Evolutionary conservation across 2,113 vertebrate genomes (phyloP).

Genomic region (Hystrix brachyura): DNA sequence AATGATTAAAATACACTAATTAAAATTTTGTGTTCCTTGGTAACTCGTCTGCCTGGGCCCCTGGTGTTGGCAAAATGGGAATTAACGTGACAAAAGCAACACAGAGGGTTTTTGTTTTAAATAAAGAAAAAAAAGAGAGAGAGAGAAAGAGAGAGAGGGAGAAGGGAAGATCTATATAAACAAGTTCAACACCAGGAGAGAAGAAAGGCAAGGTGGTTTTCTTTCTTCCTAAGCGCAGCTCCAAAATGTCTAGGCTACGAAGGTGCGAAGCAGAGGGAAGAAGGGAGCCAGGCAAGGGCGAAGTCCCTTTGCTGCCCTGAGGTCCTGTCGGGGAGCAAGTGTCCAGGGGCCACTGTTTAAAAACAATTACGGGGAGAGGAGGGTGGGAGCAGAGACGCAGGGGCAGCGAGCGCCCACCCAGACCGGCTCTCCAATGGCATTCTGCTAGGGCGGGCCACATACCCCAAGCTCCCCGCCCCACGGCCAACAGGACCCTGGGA

Average conservation of each 20-base stretch:
- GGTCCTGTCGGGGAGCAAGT: neutral
- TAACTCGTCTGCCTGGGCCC: constrained; percentile 99
- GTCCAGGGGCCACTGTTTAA: constrained; percentile 76
- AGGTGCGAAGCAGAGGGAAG: constrained; percentile 28
- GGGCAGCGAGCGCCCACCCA: constrained; percentile 57
- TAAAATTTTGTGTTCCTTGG: constrained; percentile 99
- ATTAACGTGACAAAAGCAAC: constrained; percentile 99
- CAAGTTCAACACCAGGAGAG: constrained; percentile 90
- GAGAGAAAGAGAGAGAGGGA: constrained; percentile 62
- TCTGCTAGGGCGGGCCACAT: constrained; percentile 83
- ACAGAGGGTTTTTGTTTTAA: constrained; percentile 96
- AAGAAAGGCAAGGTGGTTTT: constrained; percentile 71
- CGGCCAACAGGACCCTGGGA: constrained; percentile 92
- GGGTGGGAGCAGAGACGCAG: constrained; percentile 62
- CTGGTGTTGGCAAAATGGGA: constrained; percentile 99
- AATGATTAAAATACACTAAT: constrained; percentile 99
- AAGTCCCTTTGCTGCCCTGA: neutral
- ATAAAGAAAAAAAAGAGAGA: constrained; percentile 91
- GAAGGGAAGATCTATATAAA: constrained; percentile 96
- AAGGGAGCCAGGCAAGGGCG: neutral
- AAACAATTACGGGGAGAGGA: constrained; percentile 82
- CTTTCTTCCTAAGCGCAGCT: constrained; percentile 42
- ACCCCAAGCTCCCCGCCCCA: constrained; percentile 84
- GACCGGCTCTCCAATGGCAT: constrained; percentile 79
- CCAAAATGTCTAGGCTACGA: constrained; percentile 65